These are phyloP conservation scores for Ectemnius continuus DNA, from an alignment of 2,888 invertebrate genomes.

Conservation along the genomic window DNA sequence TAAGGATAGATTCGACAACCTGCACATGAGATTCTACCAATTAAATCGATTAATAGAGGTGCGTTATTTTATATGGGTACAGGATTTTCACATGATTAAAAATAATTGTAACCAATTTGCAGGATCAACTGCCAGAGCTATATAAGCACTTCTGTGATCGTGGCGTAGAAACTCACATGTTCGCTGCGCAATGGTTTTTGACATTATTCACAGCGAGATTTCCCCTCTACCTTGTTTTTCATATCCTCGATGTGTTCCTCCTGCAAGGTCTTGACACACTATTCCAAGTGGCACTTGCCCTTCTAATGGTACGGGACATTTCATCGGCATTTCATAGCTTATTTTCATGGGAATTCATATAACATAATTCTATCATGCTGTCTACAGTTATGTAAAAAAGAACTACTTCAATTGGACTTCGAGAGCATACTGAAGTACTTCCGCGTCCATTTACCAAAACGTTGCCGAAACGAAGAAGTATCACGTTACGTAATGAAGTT, in stretches of 20 bases:
- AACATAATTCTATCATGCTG: no score
- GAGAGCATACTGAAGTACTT: constrained; percentile 99
- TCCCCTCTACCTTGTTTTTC: constrained; percentile 97
- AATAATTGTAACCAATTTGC: constrained; percentile 6
- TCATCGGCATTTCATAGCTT: not conserved
- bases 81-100: not conserved
- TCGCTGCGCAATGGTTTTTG: constrained; percentile 99
- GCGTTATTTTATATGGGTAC: constrained; percentile 42
- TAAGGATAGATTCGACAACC: constrained; percentile 97
- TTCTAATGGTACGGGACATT: constrained; percentile 85
- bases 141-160: constrained; percentile 90
- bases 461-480: constrained; percentile 94
- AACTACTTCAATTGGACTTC: constrained; percentile 95
- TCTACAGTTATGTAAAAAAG: constrained; percentile 88
- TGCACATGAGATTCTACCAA: constrained; percentile 96
- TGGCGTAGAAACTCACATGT: constrained; percentile 98
- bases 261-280: constrained; percentile 96
- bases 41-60: constrained; percentile 95
- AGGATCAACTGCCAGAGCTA: constrained; percentile 90
- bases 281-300: constrained; percentile 96
- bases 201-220: constrained; percentile 99
- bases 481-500: constrained; percentile 93
- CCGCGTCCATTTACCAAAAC: constrained; percentile 97
- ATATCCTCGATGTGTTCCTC: constrained; percentile 97
- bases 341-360: no score